Base-by-base conservation (phyloP, 2,797 vertebrate genomes). In the Luscinia megarhynchos region DNA sequence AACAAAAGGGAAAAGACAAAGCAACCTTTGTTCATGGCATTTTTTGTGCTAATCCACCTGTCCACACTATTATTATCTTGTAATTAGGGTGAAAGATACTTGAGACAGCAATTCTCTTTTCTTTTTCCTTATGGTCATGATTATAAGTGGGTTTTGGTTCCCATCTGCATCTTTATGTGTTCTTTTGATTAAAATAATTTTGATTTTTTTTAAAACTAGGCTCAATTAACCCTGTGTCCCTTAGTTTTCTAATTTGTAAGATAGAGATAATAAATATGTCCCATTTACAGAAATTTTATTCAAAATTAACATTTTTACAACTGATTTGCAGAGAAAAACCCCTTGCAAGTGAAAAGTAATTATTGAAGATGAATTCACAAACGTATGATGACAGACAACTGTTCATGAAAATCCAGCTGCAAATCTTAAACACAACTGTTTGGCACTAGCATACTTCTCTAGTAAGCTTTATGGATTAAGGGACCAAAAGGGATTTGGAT, bases 391-490 rank as follows among this genome's bases (percentile, higher is more conserved):
- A 81, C 43, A 83, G 61, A 77, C 26, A 90, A 76, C 64, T 78
- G 29, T 68, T 88, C 64, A 27, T 1, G 7, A 87, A 93, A 89
- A 91, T 92, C 77, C 88, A 94, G 40, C 66, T 94, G 62, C 73
- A 94, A 82, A 94, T 87, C 77, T 62, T 88, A 76, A 94, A 78
- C 3, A 2, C 32, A 93, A 83, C 36, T 79, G 43, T 89, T 75
- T 83, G 82, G 43, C 36, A 62, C 61, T 64, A 80, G 14, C n/a
- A 64, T 51, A 63, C 61, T 80, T 89, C 66, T 87, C 69, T 58
- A 86, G 41, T 55, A 83, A 94, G 15, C 1, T 72, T 91, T 89
- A 48, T 73, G 75, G 80, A 85, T 94, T 94, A 95, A 94, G 27
- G 10, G 15, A 89, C 87, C 48, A 66, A 92, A 83, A 89, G 19